Percentiles rank a stretch among this genome's conserved stretches.
Evolutionary conservation across 2,113 vertebrate genomes (phyloP).

Genomic region (Abramis brama): DNA sequence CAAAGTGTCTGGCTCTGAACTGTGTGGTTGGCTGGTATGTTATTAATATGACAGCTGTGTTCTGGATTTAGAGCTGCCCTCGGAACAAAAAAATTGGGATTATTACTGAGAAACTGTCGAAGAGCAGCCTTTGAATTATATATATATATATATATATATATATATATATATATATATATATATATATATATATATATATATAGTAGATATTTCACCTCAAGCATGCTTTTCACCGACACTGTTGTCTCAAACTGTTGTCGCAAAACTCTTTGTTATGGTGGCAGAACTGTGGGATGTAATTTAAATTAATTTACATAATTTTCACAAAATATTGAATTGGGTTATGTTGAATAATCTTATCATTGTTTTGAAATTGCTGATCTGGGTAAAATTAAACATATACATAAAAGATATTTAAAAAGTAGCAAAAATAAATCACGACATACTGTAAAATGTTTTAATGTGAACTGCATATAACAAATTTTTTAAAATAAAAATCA

Average conservation of each 20-base stretch:
- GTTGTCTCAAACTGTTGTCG: not conserved
- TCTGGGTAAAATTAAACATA: not conserved
- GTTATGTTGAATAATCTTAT: no score
- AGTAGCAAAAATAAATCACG: not conserved
- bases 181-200: not conserved
- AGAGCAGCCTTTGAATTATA: not conserved
- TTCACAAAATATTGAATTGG: no score
- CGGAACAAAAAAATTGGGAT: not conserved
- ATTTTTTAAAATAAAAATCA: not conserved
- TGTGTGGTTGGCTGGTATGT: not conserved
- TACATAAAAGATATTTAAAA: not conserved
- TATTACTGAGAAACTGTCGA: not conserved
- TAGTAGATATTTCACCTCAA: not conserved
- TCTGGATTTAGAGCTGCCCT: not conserved
- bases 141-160: not conserved
- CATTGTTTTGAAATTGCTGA: not conserved
- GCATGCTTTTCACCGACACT: not conserved
- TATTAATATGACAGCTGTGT: slow-evolving; percentile 11
- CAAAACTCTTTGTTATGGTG: not conserved
- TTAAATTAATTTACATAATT: no score
- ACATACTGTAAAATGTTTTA: not conserved
- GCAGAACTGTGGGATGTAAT: no score
- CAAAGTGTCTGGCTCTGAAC: not conserved
- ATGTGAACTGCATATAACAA: not conserved
- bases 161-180: not conserved